These are phyloP conservation scores for Eubasilissa regina DNA, from an alignment of 1,140 invertebrate genomes.

Conservation along the genomic window DNA sequence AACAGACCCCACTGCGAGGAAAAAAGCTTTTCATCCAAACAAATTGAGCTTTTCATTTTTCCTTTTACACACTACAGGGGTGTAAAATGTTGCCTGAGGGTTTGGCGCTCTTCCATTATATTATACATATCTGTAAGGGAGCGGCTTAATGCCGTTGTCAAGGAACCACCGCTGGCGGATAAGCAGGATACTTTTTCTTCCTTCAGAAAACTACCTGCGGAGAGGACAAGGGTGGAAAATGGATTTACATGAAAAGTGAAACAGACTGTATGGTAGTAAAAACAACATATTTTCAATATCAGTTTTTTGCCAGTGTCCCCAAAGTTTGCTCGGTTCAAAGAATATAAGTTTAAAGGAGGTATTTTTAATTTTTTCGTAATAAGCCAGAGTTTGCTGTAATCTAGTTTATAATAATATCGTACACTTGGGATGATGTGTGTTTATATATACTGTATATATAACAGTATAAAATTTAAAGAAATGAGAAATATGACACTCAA, in stretches of 20 bases:
- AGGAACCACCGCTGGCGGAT: constrained; percentile 49
- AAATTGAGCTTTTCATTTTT: constrained; percentile 49
- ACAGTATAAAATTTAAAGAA: too few species aligned
- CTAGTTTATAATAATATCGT: background rate
- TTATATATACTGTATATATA: too few species aligned
- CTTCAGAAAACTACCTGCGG: constrained; percentile 11
- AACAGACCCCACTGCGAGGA: background rate
- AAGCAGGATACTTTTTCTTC: constrained; percentile 52
- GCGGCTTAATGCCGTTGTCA: constrained; percentile 55
- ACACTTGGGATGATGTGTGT: too few species aligned
- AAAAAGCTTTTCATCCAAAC: constrained; percentile 31
- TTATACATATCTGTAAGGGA: constrained; percentile 49
- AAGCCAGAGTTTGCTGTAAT: background rate
- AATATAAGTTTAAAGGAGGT: background rate
- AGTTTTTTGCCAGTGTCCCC: constrained; percentile 21
- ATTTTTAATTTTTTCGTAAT: constrained; percentile 27
- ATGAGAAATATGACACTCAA: too few species aligned
- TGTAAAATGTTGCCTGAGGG: constrained; percentile 51
- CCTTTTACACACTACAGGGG: constrained; percentile 40
- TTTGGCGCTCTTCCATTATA: constrained; percentile 52
- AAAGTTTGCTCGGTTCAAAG: constrained; percentile 8
- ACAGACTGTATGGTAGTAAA: constrained; percentile 32
- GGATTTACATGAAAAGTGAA: constrained; percentile 44
- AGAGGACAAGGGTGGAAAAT: constrained; percentile 7
- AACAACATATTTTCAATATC: constrained; percentile 33